These are phyloP conservation scores for Nesoenas mayeri DNA, from an alignment of 2,113 vertebrate species.

Conservation along the genomic window DNA sequence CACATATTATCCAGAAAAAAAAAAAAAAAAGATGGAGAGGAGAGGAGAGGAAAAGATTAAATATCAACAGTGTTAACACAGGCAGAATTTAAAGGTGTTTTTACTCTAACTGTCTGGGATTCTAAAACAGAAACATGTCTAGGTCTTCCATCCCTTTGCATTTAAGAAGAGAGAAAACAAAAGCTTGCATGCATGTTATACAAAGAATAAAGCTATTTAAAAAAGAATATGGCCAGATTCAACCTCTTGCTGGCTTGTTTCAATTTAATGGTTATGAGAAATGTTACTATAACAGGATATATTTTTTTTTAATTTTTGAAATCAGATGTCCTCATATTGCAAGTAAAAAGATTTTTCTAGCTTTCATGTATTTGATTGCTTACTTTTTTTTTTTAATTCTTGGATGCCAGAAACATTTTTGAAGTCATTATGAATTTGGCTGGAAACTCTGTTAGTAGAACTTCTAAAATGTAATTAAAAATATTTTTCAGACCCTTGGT, in stretches of 20 bases:
- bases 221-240: background rate
- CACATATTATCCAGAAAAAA: background rate
- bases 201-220: background rate
- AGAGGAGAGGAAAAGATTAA: background rate
- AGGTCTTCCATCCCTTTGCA: background rate
- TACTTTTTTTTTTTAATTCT: background rate
- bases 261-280: background rate
- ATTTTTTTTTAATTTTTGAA: background rate
- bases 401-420: background rate
- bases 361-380: background rate
- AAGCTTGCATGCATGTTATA: background rate
- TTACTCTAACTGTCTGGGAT: background rate
- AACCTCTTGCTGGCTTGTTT: background rate
- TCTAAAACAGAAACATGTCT: background rate
- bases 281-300: background rate
- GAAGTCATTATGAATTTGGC: background rate
- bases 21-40: too few relatives aligned
- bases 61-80: background rate
- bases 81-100: background rate
- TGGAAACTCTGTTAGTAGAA: background rate
- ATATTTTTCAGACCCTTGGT: background rate
- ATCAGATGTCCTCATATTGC: background rate
- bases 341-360: background rate
- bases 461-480: background rate
- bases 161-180: background rate